phyloP scores from a whole-genome alignment of 2,888 invertebrate genomes.

The Rhamnusium bicolor region DNA sequence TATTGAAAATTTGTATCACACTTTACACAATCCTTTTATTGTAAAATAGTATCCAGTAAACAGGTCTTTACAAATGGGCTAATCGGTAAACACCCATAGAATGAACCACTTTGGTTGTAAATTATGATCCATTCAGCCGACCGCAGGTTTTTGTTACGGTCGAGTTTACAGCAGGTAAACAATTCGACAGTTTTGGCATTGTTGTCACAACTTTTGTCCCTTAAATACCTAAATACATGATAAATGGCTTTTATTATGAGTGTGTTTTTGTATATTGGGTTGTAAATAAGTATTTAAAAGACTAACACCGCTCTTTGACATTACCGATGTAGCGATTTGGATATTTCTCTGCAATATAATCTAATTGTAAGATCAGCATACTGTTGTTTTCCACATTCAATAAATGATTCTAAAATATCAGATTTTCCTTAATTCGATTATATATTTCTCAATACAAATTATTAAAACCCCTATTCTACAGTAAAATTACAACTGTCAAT shows the following conservation, averaged over 20 bases:
- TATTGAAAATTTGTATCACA: too few species aligned
- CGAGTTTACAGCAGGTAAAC: constrained; percentile 59
- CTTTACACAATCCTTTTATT: background rate
- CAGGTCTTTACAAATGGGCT: constrained; percentile 46
- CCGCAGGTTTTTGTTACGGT: constrained; percentile 56
- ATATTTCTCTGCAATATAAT: too few species aligned
- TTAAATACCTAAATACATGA: constrained; percentile 56
- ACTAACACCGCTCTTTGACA: background rate
- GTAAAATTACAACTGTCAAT: too few species aligned
- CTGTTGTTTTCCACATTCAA: too few species aligned
- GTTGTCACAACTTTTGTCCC: constrained; percentile 59
- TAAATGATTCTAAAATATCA: too few species aligned
- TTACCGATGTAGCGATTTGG: background rate
- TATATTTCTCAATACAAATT: too few species aligned
- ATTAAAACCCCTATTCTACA: too few species aligned
- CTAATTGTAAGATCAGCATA: too few species aligned
- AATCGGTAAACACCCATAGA: constrained; percentile 45
- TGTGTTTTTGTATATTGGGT: background rate
- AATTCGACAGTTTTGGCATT: constrained; percentile 56
- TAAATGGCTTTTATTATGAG: constrained; percentile 57
- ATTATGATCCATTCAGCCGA: constrained; percentile 54
- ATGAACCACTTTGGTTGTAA: constrained; percentile 56
- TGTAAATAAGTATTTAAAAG: constrained; percentile 14
- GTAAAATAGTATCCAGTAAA: constrained; percentile 31
- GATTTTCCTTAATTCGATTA: too few species aligned